Evolutionary conservation across 2,888 invertebrate species (phyloP).

Genomic region (Noctua comes): DNA sequence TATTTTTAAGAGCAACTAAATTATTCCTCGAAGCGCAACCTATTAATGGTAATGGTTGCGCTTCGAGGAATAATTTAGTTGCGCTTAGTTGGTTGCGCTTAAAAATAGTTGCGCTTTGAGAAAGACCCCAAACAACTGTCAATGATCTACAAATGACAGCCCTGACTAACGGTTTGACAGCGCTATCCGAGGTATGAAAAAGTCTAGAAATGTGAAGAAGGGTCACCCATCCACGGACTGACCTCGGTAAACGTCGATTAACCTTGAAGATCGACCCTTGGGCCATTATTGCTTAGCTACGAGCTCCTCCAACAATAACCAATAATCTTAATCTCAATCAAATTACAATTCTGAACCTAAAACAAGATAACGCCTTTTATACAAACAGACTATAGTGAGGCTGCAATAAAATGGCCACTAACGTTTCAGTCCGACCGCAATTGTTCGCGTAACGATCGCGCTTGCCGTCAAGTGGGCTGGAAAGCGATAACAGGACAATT

Average conservation of each 20-base stretch:
- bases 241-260: neutral
- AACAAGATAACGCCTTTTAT: constrained; percentile 25
- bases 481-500: constrained; percentile 80
- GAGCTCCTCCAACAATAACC: neutral
- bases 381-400: constrained; percentile 57
- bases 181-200: neutral
- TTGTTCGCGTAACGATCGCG: constrained; percentile 71
- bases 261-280: neutral
- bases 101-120: too few species aligned
- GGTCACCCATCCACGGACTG: neutral
- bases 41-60: too few species aligned
- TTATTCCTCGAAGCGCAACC: too few species aligned
- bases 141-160: neutral
- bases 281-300: neutral
- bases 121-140: neutral
- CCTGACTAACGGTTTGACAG: neutral
- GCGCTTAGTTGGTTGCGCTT: too few species aligned
- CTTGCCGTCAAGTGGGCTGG: constrained; percentile 76
- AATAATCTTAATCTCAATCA: constrained; percentile 13
- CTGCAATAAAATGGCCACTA: constrained; percentile 70
- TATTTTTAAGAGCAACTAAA: too few species aligned
- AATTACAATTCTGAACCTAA: constrained; percentile 17
- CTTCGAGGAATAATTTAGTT: too few species aligned
- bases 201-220: too few species aligned
- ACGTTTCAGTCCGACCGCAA: constrained; percentile 67